A percentile compares a stretch with the other conserved stretches of the same genome.
Evolutionary conservation across 2,888 invertebrate species (phyloP).

Genomic region (Andrena flavipes): DNA sequence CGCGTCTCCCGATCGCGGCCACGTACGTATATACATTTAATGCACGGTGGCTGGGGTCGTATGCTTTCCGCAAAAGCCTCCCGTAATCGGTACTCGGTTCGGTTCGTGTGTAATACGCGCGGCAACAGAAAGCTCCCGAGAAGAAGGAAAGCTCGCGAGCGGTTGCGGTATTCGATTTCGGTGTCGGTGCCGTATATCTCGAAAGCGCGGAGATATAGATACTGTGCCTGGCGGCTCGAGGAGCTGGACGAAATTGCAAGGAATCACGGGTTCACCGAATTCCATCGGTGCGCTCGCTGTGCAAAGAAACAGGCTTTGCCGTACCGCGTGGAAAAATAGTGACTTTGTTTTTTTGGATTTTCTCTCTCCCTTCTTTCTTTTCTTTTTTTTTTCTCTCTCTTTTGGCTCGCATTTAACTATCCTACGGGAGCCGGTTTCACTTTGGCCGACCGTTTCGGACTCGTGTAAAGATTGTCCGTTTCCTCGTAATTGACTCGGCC

Average conservation of each 20-base stretch:
- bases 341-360: constrained; percentile 8
- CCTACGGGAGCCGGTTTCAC: too few species aligned
- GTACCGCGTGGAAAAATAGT: constrained; percentile 63
- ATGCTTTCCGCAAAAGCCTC: neutral
- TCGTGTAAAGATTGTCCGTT: neutral
- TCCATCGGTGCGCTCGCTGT: constrained; percentile 48
- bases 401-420: too few species aligned
- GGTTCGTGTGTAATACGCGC: constrained; percentile 6
- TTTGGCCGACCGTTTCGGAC: too few species aligned
- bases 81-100: neutral
- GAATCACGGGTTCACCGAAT: constrained; percentile 65
- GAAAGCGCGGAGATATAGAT: constrained; percentile 47
- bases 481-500: too few species aligned
- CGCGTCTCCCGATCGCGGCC: constrained; percentile 24
- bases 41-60: neutral
- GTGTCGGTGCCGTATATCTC: neutral
- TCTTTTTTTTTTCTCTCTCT: neutral
- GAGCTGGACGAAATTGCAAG: constrained; percentile 75
- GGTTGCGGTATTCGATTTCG: constrained; percentile 14
- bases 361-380: too few species aligned
- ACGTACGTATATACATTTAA: constrained; percentile 7
- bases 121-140: constrained; percentile 16
- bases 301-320: constrained; percentile 54
- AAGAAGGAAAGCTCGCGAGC: constrained; percentile 46
- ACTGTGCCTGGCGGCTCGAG: constrained; percentile 64